Evolutionary conservation across 2,113 vertebrate species (phyloP).

Genomic region (Podarcis raffonei): DNA sequence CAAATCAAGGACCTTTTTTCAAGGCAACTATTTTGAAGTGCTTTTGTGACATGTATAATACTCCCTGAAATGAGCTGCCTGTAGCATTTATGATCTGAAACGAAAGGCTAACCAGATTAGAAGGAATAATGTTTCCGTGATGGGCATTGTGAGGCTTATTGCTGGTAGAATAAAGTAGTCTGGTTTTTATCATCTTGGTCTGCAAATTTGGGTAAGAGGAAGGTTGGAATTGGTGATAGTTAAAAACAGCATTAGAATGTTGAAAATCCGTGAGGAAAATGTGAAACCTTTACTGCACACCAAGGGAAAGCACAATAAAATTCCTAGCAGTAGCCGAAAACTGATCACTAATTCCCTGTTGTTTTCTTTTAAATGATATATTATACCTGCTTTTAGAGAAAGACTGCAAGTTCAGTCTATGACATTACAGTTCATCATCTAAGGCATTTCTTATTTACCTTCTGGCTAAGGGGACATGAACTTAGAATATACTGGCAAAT

Average conservation of each 20-base stretch:
- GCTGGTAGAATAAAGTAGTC: not conserved
- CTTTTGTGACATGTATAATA: slow-evolving; percentile 41
- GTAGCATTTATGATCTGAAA: slow-evolving; percentile 22
- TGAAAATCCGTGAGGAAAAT: slow-evolving; percentile 13
- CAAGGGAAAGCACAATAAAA: not conserved
- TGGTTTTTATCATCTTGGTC: not conserved
- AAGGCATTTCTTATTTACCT: not conserved
- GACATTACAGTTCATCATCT: not conserved
- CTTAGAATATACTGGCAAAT: not conserved
- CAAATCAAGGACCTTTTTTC: slow-evolving; percentile 32
- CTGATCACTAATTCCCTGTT: not conserved
- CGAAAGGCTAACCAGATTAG: slow-evolving; percentile 21
- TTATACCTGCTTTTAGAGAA: not conserved
- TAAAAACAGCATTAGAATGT: not conserved
- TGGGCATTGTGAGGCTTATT: slow-evolving; percentile 31
- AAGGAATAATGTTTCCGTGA: slow-evolving; percentile 26
- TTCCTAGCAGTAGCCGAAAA: not conserved
- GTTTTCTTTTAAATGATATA: not conserved
- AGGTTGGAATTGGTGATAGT: not conserved
- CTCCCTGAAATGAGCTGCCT: slow-evolving; percentile 33
- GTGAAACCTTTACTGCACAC: slow-evolving; percentile 2
- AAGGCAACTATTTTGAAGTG: slow-evolving; percentile 39
- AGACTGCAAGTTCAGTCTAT: not conserved
- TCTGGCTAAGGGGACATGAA: not conserved
- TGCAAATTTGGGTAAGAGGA: slow-evolving; percentile 28